These are phyloP conservation scores for Chaetodon trifascialis DNA, from an alignment of 2,113 vertebrate species.

Conservation along the genomic window DNA sequence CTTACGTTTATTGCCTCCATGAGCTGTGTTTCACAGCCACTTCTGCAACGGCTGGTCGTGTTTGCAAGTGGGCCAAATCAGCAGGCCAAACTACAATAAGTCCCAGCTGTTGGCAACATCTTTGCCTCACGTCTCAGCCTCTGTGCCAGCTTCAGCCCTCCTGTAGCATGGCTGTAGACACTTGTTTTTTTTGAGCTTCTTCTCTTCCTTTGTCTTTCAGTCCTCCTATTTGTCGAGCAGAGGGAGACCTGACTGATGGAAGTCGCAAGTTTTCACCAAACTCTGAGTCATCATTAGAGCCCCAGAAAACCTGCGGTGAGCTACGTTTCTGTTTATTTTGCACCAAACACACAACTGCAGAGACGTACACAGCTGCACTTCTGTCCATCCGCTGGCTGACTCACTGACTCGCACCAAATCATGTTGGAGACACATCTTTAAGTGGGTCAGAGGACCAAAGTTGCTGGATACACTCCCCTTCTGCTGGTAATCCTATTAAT, in stretches of 20 bases:
- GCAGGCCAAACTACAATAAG: background rate
- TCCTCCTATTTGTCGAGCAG: slow-evolving; percentile 88
- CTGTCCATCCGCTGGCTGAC: background rate
- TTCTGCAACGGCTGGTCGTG: background rate
- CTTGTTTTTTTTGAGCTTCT: background rate
- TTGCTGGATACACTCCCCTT: slow-evolving; percentile 44
- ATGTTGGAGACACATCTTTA: slow-evolving; percentile 42
- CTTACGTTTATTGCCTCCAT: background rate
- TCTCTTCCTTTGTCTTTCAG: slow-evolving; percentile 64
- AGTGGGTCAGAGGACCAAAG: slow-evolving; percentile 65
- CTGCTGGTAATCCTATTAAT: slow-evolving; percentile 70
- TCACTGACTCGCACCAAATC: slow-evolving; percentile 32
- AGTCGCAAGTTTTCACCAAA: slow-evolving; percentile 88
- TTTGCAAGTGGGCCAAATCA: background rate
- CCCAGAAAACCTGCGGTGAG: slow-evolving; percentile 90
- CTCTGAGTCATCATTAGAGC: slow-evolving; percentile 88
- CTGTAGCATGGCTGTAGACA: background rate
- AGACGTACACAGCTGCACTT: background rate
- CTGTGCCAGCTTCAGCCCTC: background rate
- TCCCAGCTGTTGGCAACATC: background rate
- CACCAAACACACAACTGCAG: slow-evolving; percentile 12
- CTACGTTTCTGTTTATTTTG: background rate
- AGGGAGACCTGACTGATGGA: slow-evolving; percentile 86
- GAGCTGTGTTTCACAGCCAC: background rate
- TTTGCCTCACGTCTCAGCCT: background rate